phyloP scores from a whole-genome alignment of 2,113 vertebrate genomes.

The Eleginops maclovinus region DNA sequence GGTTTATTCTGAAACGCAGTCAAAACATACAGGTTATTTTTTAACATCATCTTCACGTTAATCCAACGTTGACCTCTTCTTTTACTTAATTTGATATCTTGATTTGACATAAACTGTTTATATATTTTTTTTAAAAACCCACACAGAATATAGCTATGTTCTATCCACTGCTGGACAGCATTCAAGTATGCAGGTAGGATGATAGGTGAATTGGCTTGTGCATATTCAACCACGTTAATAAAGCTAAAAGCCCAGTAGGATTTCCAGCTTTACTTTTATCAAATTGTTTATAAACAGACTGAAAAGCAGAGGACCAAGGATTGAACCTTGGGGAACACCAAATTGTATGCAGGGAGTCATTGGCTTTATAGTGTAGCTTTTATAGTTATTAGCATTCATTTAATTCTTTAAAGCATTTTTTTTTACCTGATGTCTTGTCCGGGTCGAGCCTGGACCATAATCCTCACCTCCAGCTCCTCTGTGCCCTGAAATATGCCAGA shows the following conservation, averaged over 20 bases:
- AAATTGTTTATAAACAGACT: too few species aligned
- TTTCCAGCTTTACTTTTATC: too few species aligned
- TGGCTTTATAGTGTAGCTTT: not conserved
- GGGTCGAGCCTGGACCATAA: conserved; percentile 96
- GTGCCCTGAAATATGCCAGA: conserved; percentile 88
- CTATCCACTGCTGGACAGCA: not conserved
- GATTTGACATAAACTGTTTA: not conserved
- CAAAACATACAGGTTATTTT: too few species aligned
- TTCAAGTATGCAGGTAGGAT: not conserved
- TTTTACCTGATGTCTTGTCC: conserved; percentile 97
- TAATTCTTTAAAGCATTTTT: not conserved
- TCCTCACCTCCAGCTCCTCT: conserved; percentile 97
- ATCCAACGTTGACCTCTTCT: not conserved
- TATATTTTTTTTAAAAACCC: too few species aligned
- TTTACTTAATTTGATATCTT: not conserved
- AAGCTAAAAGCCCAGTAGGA: too few species aligned
- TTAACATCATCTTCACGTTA: not conserved
- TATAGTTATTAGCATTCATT: not conserved
- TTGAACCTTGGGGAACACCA: too few species aligned
- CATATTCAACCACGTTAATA: too few species aligned
- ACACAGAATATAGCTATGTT: not conserved
- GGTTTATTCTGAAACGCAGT: too few species aligned
- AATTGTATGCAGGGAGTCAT: too few species aligned
- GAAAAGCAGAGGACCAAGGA: too few species aligned
- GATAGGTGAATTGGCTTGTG: too few species aligned